Conservation (phyloP, 2,888 invertebrate genomes). For the Aphrophora alni region DNA sequence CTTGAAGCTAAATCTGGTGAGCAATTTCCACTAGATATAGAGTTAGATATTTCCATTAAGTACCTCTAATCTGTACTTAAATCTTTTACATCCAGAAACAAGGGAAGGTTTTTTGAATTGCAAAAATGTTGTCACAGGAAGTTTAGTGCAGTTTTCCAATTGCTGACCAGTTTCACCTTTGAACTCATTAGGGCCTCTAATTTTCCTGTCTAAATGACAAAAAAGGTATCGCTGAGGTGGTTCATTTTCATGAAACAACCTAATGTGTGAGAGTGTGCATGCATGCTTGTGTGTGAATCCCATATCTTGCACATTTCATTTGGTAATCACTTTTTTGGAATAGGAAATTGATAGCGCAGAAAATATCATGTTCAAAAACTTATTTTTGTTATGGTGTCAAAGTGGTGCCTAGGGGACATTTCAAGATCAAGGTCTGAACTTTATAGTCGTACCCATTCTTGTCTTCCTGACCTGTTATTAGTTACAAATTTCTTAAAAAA, state of each 20-base stretch:
- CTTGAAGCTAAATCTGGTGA: neutral
- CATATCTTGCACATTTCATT: too few relatives aligned
- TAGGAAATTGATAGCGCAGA: too few relatives aligned
- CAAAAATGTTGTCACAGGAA: neutral
- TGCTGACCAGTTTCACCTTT: neutral
- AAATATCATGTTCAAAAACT: too few relatives aligned
- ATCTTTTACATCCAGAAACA: neutral
- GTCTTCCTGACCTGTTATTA: too few relatives aligned
- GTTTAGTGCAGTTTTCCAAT: neutral
- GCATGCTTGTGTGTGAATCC: too few relatives aligned
- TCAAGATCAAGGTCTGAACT: too few relatives aligned
- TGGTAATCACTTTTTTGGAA: too few relatives aligned
- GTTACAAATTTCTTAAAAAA: too few relatives aligned
- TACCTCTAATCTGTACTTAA: constrained; percentile 19
- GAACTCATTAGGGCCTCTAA: neutral
- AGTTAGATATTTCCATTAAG: neutral
- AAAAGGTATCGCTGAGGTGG: constrained; percentile 40
- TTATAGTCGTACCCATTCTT: too few relatives aligned
- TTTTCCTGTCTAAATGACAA: constrained; percentile 31
- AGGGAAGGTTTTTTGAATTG: neutral
- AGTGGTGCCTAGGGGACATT: too few relatives aligned
- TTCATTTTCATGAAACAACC: constrained; percentile 41
- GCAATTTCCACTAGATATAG: constrained; percentile 6
- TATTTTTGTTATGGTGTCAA: too few relatives aligned
- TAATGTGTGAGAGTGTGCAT: too few relatives aligned